A percentile compares a stretch with the other conserved stretches of the same genome.
phyloP scores from a whole-genome alignment of 2,113 vertebrate genomes.

The Odocoileus virginianus region DNA sequence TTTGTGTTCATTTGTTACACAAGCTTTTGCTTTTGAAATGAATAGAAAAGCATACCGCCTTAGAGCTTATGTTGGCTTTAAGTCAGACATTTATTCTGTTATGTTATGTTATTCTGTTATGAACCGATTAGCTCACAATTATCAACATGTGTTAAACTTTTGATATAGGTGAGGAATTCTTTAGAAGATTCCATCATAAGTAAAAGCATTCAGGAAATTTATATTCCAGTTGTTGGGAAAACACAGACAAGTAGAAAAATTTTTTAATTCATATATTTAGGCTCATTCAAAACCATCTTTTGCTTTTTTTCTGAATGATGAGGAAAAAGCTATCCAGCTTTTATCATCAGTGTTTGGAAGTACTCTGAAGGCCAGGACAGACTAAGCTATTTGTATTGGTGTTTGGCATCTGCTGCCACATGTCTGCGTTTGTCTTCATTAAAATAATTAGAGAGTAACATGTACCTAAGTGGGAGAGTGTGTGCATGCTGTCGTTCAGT shows the following conservation, averaged over 20 bases:
- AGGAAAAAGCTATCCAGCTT: neutral
- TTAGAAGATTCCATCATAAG: neutral
- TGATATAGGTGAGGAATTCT: neutral
- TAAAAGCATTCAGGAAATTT: neutral
- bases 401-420: neutral
- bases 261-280: neutral
- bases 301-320: neutral
- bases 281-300: neutral
- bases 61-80: neutral
- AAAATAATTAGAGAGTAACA: neutral
- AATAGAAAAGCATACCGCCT: neutral
- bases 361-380: neutral
- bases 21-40: neutral
- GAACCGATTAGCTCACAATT: neutral
- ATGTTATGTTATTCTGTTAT: neutral
- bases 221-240: neutral
- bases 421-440: neutral
- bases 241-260: neutral
- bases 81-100: constrained; percentile 10
- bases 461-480: neutral
- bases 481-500: neutral
- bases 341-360: neutral
- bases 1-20: neutral
- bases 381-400: neutral
- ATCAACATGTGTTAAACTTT: neutral